Evolutionary conservation across 2,888 invertebrate genomes (phyloP), one percentile per base, ranked within the genome.

Genomic region (Steinernema hermaphroditum): DNA sequence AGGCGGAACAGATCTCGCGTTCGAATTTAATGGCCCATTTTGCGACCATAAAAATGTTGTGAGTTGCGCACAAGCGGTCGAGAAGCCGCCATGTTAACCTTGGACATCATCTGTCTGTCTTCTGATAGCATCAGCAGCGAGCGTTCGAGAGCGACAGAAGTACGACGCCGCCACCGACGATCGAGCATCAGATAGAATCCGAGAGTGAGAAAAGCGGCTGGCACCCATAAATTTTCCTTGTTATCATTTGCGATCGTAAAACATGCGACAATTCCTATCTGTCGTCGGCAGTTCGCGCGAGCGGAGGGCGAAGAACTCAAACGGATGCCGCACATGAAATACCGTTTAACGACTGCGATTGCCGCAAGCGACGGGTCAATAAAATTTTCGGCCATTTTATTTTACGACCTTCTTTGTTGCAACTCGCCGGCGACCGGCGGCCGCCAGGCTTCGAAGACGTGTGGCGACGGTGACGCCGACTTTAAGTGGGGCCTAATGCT

Each of bases 321-420:
- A 62, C 62, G 62, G 62, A 62, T 62, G 62, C 62, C 62, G 62
- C 62, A 32, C 62, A 62, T 29, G 62, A 32, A 62, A 29, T 62
- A 62, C 29, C 29, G 62, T 62, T 62, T 62, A 62, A 62, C 32
- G 62, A 62, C 62, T 62, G n/a, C 46, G 62, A 62, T 62, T 62
- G 32, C 62, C 62, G 62, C 62, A 62, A 29, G 62, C 62, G 62
- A 32, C 32, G 27, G 62, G 62, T 62, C 62, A 62, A 62, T 62
- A 62, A 62, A 62, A 62, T 62, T 62, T 62, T 62, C 62, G 62
- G 62, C 62, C 62, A 62, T 32, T 62, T 62, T 62, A 29, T 62
- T 62, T 62, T 32, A 62, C 62, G 62, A 62, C 62, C 62, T 62
- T 62, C 62, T 62, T 62, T 62, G 62, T 62, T 62, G 62, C 62